Percentiles rank a stretch among this genome's conserved stretches.
These are phyloP conservation scores for Alosa alosa DNA, from an alignment of 2,113 vertebrate species.

Conservation along the genomic window DNA sequence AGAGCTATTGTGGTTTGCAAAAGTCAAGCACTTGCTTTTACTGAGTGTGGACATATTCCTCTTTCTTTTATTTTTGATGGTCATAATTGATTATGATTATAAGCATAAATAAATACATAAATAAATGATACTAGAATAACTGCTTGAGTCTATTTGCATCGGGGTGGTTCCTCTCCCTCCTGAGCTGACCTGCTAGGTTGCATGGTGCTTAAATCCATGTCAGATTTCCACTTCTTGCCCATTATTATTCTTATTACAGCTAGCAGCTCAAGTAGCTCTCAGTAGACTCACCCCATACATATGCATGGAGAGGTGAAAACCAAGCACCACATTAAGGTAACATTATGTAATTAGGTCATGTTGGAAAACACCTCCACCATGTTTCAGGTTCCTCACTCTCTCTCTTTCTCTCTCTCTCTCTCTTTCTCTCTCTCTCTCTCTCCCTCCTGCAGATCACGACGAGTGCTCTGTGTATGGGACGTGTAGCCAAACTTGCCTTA, in stretches of 20 bases:
- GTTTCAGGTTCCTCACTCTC: constrained; percentile 8
- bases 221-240: neutral
- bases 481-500: constrained; percentile 81
- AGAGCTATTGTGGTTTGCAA: too few species aligned
- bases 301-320: constrained; percentile 19
- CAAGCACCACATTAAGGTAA: constrained; percentile 20
- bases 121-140: neutral
- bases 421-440: neutral
- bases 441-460: constrained; percentile 73
- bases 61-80: neutral
- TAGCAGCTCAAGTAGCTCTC: neutral
- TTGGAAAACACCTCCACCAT: constrained; percentile 28
- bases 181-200: neutral
- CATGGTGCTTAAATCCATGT: neutral
- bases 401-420: constrained; percentile 8
- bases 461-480: constrained; percentile 77
- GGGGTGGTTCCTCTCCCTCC: neutral
- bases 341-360: constrained; percentile 49
- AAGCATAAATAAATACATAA: neutral
- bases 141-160: neutral
- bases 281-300: neutral
- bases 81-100: neutral
- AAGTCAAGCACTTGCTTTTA: too few species aligned
- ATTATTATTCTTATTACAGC: neutral
- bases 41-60: too few species aligned